Evolutionary conservation across 2,888 invertebrate species (phyloP).

Genomic region (Eledone cirrhosa): DNA sequence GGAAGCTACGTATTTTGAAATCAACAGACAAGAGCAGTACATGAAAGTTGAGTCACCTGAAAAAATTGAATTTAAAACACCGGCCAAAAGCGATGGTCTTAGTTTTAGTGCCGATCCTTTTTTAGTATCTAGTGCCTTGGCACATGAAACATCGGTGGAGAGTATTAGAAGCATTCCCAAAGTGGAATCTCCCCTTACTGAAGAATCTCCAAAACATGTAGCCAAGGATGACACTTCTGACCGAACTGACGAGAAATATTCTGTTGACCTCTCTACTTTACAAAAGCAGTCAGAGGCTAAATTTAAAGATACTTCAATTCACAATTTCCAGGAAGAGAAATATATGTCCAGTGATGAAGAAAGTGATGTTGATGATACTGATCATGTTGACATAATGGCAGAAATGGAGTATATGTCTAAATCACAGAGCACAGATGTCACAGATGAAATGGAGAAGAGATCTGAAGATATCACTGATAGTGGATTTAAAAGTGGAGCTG

Average conservation of each 20-base stretch:
- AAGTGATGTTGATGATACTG: background rate
- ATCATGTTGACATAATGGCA: background rate
- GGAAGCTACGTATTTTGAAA: conserved; percentile 23
- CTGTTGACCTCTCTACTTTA: background rate
- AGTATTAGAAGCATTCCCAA: background rate
- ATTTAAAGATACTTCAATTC: background rate
- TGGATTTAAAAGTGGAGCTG: too few relatives aligned
- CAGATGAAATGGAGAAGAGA: background rate
- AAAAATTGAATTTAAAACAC: conserved; percentile 5
- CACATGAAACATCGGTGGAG: conserved; percentile 22
- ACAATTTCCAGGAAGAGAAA: background rate
- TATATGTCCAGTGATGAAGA: conserved; percentile 7
- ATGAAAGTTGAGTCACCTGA: background rate
- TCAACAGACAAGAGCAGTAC: background rate
- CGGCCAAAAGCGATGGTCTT: conserved; percentile 25
- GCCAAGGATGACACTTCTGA: conserved; percentile 18
- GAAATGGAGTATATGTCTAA: conserved; percentile 28
- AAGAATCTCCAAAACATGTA: conserved; percentile 12
- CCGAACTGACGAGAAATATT: conserved; percentile 3
- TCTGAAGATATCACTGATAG: background rate
- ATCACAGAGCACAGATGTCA: background rate
- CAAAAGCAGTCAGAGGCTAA: background rate
- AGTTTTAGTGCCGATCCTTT: conserved; percentile 11
- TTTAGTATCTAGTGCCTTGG: conserved; percentile 24
- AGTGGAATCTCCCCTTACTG: background rate